These are phyloP conservation scores for Ariolimax columbianus DNA, from an alignment of 2,888 invertebrate species.

Conservation along the genomic window DNA sequence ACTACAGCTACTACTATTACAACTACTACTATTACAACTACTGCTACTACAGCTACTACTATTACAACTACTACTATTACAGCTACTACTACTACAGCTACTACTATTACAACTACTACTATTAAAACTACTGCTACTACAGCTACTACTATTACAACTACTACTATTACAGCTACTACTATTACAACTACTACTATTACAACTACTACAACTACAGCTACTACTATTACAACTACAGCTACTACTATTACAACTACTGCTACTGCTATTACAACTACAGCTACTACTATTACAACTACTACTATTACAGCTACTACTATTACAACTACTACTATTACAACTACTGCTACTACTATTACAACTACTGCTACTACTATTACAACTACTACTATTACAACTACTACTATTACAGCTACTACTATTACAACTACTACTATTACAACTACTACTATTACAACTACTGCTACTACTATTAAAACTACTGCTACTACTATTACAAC, in stretches of 20 bases:
- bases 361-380: conserved; percentile 16
- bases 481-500: conserved; percentile 25
- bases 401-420: conserved; percentile 15
- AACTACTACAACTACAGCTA: conserved; percentile 26
- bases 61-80: conserved; percentile 18
- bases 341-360: not conserved
- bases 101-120: conserved; percentile 31
- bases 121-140: conserved; percentile 26
- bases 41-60: conserved; percentile 23
- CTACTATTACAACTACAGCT: conserved; percentile 26
- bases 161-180: conserved; percentile 32
- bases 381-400: conserved; percentile 28
- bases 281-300: not conserved
- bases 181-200: conserved; percentile 27
- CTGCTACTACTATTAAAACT: conserved; percentile 11
- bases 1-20: not conserved
- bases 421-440: conserved; percentile 24
- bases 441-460: not conserved
- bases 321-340: no score
- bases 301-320: not conserved
- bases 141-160: conserved; percentile 32
- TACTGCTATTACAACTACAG: no score
- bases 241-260: conserved; percentile 7
- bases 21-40: conserved; percentile 14
- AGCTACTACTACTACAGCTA: conserved; percentile 28